Conservation (phyloP, 2,113 vertebrate species). For the Notechis scutatus region DNA sequence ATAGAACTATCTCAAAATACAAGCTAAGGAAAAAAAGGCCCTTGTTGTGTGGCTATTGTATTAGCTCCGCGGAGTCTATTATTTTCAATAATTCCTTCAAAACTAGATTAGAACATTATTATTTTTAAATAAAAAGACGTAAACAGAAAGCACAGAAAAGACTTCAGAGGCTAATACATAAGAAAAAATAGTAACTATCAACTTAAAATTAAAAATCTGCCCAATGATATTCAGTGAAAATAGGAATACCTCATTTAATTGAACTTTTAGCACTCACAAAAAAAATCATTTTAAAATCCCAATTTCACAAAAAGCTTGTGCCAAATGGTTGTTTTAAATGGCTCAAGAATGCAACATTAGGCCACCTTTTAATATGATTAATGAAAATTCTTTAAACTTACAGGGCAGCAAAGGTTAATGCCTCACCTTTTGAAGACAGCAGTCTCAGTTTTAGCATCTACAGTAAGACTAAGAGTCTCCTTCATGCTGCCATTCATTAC, state of each 20-base stretch:
- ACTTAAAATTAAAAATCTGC: neutral
- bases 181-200: neutral
- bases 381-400: neutral
- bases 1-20: neutral
- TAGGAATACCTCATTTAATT: neutral
- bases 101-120: neutral
- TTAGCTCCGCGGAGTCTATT: neutral
- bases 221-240: neutral
- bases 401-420: neutral
- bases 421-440: slow-evolving; percentile 97
- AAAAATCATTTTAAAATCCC: neutral
- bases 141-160: neutral
- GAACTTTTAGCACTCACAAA: neutral
- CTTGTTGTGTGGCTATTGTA: neutral
- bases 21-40: too few relatives aligned
- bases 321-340: neutral
- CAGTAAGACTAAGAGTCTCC: slow-evolving; percentile 97
- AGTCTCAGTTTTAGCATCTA: slow-evolving; percentile 97
- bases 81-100: neutral
- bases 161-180: neutral
- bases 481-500: slow-evolving; percentile 99
- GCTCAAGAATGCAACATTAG: neutral
- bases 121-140: neutral
- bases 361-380: neutral
- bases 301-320: neutral